Base-by-base conservation (phyloP, 1,140 invertebrate species). In the Drosophila jambulina region DNA sequence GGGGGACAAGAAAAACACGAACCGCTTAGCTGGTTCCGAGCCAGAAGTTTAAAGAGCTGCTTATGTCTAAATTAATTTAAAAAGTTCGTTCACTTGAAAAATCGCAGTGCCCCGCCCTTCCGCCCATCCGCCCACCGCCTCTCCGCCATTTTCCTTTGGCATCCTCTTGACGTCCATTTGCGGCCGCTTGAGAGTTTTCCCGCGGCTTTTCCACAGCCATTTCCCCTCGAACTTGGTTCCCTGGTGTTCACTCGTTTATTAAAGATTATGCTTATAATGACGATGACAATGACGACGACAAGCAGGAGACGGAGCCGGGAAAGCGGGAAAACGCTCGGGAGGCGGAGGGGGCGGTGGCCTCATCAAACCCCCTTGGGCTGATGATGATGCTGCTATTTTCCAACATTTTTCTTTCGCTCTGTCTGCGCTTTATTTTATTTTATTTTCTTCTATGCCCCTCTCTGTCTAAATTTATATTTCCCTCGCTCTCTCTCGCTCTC, bases 201-300 rank as follows among this genome's bases (percentile, higher is more conserved):
- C 67, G 84, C 83, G 83, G 83, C 64, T 49, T 65, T 65, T 65
- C 45, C 54, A 46, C 61, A 25, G 40, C 40, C 17, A 27, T 27
- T 60, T 34, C 21, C 40, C 27, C 64, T 32, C 42, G 40, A 48
- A 49, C 53, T 59, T 42, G 69, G 67, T 36, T 87, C 83, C 83
- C 83, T 70, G 83, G 83, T 86, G 76, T 68, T 82, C 71, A 83
- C 84, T 87, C 84, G 84, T 87, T 87, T 87, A 87, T 87, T 87
- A 87, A 87, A 87, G 84, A 87, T 87, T 87, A 87, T 87, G 84
- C 84, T 87, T 87, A 87, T 87, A 88, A 87, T 87, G 84, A 88
- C 84, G 80, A 88, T 86, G 84, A 87, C 84, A 87, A 87, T 88
- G 84, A 87, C 72, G 84, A 87, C 84, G 79, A 88, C 72, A 82